Percentiles rank a stretch among this genome's conserved stretches.
phyloP scores from a whole-genome alignment of 1,140 invertebrate species.

The Atta cephalotes region DNA sequence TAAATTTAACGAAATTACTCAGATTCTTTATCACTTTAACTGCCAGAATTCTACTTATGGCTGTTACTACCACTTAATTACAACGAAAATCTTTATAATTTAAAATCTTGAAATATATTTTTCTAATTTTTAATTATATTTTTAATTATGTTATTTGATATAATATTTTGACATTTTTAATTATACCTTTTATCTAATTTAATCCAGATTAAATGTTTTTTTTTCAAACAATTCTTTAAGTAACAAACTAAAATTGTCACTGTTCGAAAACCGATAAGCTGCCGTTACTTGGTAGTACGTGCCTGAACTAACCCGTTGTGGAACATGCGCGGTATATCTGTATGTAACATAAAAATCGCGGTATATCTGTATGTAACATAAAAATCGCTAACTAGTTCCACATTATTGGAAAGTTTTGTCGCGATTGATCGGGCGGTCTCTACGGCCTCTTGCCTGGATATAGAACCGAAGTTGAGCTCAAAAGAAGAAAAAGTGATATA shows the following conservation, averaged over 20 bases:
- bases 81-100: not conserved
- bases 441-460: slow-evolving; percentile 49
- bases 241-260: slow-evolving; percentile 57
- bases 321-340: slow-evolving; percentile 46
- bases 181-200: not conserved
- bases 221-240: slow-evolving; percentile 36
- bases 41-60: not conserved
- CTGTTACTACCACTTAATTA: not conserved
- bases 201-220: not conserved
- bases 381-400: slow-evolving; percentile 78
- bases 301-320: slow-evolving; percentile 28
- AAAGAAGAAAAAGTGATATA: slow-evolving; percentile 72
- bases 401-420: slow-evolving; percentile 79
- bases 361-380: slow-evolving; percentile 58
- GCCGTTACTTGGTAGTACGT: slow-evolving; percentile 48
- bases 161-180: slow-evolving; percentile 24
- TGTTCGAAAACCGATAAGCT: slow-evolving; percentile 47
- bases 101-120: not conserved
- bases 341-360: slow-evolving; percentile 70
- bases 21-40: not conserved
- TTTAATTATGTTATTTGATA: not conserved
- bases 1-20: not conserved
- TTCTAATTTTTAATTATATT: slow-evolving; percentile 28
- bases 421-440: slow-evolving; percentile 63
- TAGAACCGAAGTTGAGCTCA: slow-evolving; percentile 74